These are phyloP conservation scores for Drosophila nigromelanica DNA, from an alignment of 1,140 invertebrate genomes.

Conservation along the genomic window DNA sequence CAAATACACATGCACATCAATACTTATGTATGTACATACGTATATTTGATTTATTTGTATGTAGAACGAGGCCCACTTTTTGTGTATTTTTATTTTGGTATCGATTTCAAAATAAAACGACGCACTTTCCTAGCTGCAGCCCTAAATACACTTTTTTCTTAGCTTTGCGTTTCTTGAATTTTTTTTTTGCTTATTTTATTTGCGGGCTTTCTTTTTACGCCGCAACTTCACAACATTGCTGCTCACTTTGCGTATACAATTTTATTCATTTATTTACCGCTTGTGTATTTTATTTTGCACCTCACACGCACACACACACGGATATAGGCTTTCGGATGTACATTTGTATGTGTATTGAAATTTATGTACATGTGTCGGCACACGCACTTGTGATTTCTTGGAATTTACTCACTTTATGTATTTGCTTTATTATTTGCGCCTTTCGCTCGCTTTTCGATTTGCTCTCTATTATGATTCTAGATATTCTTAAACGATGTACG, in stretches of 20 bases:
- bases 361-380: constrained; percentile 54
- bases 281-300: constrained; percentile 45
- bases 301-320: constrained; percentile 27
- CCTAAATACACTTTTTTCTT: constrained; percentile 60
- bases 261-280: constrained; percentile 48
- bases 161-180: too few species aligned
- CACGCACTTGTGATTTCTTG: constrained; percentile 55
- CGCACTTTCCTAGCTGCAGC: constrained; percentile 71
- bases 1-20: constrained; percentile 19
- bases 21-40: constrained; percentile 23
- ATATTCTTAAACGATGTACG: constrained; percentile 16
- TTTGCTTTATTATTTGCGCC: constrained; percentile 3
- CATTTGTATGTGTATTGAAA: constrained; percentile 36
- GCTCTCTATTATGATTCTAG: constrained; percentile 9
- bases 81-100: constrained; percentile 72
- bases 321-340: constrained; percentile 5
- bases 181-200: constrained; percentile 50
- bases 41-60: constrained; percentile 36
- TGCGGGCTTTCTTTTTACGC: constrained; percentile 72
- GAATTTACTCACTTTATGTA: constrained; percentile 36
- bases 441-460: constrained; percentile 17
- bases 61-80: constrained; percentile 41
- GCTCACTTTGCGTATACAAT: constrained; percentile 44
- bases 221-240: constrained; percentile 72
- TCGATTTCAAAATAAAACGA: constrained; percentile 81